Base-by-base conservation (phyloP, 2,888 invertebrate genomes). In the Clanis bilineata region DNA sequence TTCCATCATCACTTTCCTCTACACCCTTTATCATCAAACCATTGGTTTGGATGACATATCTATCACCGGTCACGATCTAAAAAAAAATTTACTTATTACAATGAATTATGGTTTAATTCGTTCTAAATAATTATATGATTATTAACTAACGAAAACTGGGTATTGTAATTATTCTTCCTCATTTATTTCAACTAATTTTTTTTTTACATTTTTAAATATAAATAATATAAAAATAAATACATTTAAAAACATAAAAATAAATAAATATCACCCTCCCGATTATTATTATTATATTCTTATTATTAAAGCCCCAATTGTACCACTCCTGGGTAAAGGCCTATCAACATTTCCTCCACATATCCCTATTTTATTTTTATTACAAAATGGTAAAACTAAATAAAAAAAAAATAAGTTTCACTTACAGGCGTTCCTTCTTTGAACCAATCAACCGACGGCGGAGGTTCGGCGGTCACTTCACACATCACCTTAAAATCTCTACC, bases 371-470 rank as follows among this genome's bases (percentile, higher is more conserved):
- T 1, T 32, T 32, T 7, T 32, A 32, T 1, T 32, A 7, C 32
- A 7, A 32, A 32, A n/a, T n/a, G n/a, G n/a, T n/a, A n/a, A 1
- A 7, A 10, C 12, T 36, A 12, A 7, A 3, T 10, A 10, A 15
- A 18, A 36, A 28, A 36, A 2, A 32, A 9, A 21, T 59, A 28
- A 39, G 58, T 56, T n/a, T 7, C 57, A 79, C 90, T 92, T 86
- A 94, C 94, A 64, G 93, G 90, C 72, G 94, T 94, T 38, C 95
- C 96, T 80, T 97, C 95, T 82, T 95, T 95, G 66, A 96, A 93
- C 97, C 98, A 98, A 80, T 96, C 96, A 10, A 98, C 95, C n/a
- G 94, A 93, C 0, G 98, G 97, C 36, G 96, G 93, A 10, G 98
- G 98, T 82, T 95, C 95, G 0, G 98, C 97, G 62, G 94, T 94